These are phyloP conservation scores for Zaprionus vittiger DNA, from an alignment of 1,140 invertebrate species.

Conservation along the genomic window DNA sequence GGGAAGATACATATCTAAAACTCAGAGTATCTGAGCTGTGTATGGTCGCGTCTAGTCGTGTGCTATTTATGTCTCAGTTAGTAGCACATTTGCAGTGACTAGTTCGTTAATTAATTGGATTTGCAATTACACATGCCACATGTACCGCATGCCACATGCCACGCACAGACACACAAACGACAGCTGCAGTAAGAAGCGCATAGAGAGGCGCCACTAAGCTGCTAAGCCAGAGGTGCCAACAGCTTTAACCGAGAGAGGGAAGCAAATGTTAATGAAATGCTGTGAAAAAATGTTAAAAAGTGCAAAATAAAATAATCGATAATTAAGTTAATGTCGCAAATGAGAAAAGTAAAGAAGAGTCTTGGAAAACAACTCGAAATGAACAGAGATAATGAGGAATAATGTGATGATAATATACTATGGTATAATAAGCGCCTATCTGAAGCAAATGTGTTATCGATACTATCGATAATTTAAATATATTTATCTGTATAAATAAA, in stretches of 20 bases:
- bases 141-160: conserved; percentile 40
- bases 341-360: not conserved
- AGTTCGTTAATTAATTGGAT: conserved; percentile 82
- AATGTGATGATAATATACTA: too few relatives aligned
- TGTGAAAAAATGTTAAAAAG: not conserved
- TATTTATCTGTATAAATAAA: too few relatives aligned
- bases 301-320: not conserved
- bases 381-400: not conserved
- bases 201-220: conserved; percentile 45
- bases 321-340: not conserved
- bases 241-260: not conserved
- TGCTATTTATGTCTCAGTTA: conserved; percentile 81
- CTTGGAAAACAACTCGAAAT: not conserved
- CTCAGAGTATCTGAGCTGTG: conserved; percentile 17
- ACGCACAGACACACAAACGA: not conserved
- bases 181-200: conserved; percentile 36
- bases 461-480: too few relatives aligned
- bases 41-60: conserved; percentile 53
- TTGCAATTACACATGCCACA: conserved; percentile 76
- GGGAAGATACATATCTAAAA: not conserved
- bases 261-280: not conserved
- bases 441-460: too few relatives aligned
- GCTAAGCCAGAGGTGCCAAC: conserved; percentile 9
- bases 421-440: too few relatives aligned
- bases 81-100: conserved; percentile 75